A percentile compares a stretch with the other conserved stretches of the same genome.
phyloP scores from a whole-genome alignment of 2,888 invertebrate genomes.

The Diachrysia chrysitis region DNA sequence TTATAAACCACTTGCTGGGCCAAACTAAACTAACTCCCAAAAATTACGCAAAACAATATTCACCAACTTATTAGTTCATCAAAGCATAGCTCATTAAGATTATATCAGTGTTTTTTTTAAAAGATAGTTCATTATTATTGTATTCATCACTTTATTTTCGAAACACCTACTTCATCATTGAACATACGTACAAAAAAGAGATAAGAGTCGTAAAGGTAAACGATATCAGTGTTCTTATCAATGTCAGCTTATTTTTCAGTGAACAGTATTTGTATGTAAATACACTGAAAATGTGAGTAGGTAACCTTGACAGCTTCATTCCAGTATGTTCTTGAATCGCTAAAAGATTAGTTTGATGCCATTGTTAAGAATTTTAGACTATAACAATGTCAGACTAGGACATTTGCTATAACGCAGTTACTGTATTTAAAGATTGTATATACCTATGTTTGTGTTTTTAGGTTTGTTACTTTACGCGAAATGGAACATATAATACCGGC shows the following conservation, averaged over 20 bases:
- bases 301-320: conserved; percentile 42
- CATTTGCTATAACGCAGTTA: background rate
- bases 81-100: no score
- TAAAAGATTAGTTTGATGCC: conserved; percentile 40
- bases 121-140: background rate
- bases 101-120: no score
- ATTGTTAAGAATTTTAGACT: conserved; percentile 27
- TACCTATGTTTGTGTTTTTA: background rate
- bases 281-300: conserved; percentile 30
- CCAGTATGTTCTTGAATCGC: conserved; percentile 23
- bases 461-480: background rate
- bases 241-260: conserved; percentile 16
- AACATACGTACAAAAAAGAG: background rate
- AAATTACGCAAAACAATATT: no score
- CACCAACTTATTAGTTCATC: no score
- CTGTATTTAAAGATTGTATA: no score
- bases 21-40: no score
- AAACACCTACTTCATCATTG: background rate
- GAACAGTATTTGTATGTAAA: conserved; percentile 31
- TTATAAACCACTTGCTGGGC: no score
- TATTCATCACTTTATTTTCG: background rate
- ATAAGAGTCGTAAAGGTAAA: conserved; percentile 11
- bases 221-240: conserved; percentile 4
- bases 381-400: conserved; percentile 29
- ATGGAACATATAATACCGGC: no score